A percentile compares a stretch with the other conserved stretches of the same genome.
Evolutionary conservation across 2,888 invertebrate species (phyloP).

Genomic region (Ditylenchus weischeri): DNA sequence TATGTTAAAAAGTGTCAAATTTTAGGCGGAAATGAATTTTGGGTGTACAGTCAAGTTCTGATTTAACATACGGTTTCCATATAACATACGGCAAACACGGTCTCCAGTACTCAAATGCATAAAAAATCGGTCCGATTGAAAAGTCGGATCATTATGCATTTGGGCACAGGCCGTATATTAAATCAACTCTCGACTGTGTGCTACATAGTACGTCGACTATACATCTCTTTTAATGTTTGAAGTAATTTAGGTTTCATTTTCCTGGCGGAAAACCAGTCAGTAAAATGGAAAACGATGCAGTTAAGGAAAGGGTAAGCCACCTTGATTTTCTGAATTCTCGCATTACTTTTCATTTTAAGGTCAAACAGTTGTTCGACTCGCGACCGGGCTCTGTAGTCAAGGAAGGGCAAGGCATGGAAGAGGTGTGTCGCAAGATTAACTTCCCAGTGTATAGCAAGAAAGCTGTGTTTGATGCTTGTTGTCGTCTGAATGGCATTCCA

Average conservation of each 20-base stretch:
- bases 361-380: slow-evolving; percentile 41
- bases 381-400: slow-evolving; percentile 38
- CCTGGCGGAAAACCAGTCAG: slow-evolving; percentile 53
- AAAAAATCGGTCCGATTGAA: too few species aligned
- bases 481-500: slow-evolving; percentile 17
- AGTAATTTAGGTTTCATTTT: slow-evolving; percentile 43
- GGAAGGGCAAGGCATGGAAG: slow-evolving; percentile 42
- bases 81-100: too few species aligned
- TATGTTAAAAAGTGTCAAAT: too few species aligned
- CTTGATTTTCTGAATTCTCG: background rate
- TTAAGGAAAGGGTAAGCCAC: slow-evolving; percentile 40
- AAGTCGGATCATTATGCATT: too few species aligned
- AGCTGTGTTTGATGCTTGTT: slow-evolving; percentile 75
- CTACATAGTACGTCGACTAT: slow-evolving; percentile 3
- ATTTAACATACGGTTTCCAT: too few species aligned
- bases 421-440: slow-evolving; percentile 74
- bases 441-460: slow-evolving; percentile 95
- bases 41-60: too few species aligned
- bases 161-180: too few species aligned
- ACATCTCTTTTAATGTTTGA: background rate
- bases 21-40: too few species aligned
- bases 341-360: background rate
- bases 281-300: slow-evolving; percentile 47
- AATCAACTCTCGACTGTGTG: background rate
- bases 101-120: too few species aligned